Base-by-base conservation (phyloP, 2,797 vertebrate species). In the Alauda arvensis region DNA sequence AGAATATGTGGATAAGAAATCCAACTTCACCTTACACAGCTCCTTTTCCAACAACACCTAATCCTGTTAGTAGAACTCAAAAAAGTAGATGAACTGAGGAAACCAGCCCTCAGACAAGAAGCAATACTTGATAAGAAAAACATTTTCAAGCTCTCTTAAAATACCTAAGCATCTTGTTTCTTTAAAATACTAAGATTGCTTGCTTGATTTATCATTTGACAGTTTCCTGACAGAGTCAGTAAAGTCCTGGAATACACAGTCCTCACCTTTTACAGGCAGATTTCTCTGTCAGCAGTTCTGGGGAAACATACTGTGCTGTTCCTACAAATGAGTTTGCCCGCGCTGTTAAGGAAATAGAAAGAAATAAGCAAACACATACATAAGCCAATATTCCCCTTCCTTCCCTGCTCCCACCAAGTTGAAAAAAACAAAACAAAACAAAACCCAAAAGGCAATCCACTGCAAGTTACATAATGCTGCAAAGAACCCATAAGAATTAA, bases 311-410 rank as follows among this genome's bases (percentile, higher is more conserved):
- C 95, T 99, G 99, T 74, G 99, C 99, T 67, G 99, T 99, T 92
- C 99, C 99, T 62, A 99, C 99, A 94, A 99, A 99, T 20, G 99
- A 99, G 97, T 99, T 99, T 94, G 99, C 99, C 95, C 99, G 98
- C 0, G 99, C 99, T 99, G 96, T 62, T 21, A 77, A 83, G 55
- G 90, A 77, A 93, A 87, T 10, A 42, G 90, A 82, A 91, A 85
- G 52, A 72, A 83, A 81, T 75, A 68, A 91, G 59, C 31, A 77
- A 79, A 77, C 8, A 45, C 20, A 66, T 21, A 85, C 17, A 67
- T 34, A 75, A 93, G 14, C 4, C 69, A 87, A 59, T 10, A 19
- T 56, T 26, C 8, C 12, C 11, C 45, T 51, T 61, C 12, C 6
- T 18, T 33, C 29, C 8, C 25, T 28, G 11, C 6, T 6, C 10